phyloP scores from a whole-genome alignment of 2,113 vertebrate species.

The Emydocephalus ijimae region DNA sequence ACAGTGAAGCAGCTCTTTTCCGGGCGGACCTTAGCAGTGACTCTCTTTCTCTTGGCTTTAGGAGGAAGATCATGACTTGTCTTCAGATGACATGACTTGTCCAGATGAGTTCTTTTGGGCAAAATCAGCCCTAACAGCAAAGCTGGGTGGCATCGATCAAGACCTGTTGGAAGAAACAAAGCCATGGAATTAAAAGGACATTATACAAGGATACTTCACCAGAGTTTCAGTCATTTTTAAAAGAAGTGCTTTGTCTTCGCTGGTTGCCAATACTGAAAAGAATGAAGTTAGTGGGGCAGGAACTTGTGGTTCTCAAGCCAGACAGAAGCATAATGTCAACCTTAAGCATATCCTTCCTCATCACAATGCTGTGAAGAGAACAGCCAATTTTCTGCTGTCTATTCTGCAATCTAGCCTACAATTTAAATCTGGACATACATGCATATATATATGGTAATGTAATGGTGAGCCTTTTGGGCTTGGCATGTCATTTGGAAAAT shows the following conservation, averaged over 20 bases:
- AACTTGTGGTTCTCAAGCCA: neutral
- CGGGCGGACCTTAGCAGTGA: conserved; percentile 41
- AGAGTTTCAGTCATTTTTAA: neutral
- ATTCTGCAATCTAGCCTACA: neutral
- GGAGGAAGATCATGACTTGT: neutral
- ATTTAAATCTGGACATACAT: neutral
- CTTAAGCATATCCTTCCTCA: neutral
- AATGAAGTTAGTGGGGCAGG: neutral
- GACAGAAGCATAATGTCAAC: neutral
- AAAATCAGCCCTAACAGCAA: conserved; percentile 55
- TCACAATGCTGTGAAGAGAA: neutral
- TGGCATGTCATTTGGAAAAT: neutral
- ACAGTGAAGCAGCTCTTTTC: conserved; percentile 23
- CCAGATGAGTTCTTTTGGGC: conserved; percentile 31
- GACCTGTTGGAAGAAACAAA: conserved; percentile 32
- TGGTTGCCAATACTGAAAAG: neutral
- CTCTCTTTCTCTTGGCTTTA: conserved; percentile 25
- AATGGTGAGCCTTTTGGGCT: neutral
- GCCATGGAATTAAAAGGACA: neutral
- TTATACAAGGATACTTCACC: neutral
- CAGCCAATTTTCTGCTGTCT: neutral
- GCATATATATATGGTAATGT: neutral
- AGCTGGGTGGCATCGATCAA: conserved; percentile 32
- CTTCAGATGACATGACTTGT: neutral
- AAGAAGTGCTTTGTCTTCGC: neutral